Evolutionary conservation across 2,113 vertebrate genomes (phyloP), one percentile per base, ranked within the genome.

Genomic region (Pelmatolapia mariae): DNA sequence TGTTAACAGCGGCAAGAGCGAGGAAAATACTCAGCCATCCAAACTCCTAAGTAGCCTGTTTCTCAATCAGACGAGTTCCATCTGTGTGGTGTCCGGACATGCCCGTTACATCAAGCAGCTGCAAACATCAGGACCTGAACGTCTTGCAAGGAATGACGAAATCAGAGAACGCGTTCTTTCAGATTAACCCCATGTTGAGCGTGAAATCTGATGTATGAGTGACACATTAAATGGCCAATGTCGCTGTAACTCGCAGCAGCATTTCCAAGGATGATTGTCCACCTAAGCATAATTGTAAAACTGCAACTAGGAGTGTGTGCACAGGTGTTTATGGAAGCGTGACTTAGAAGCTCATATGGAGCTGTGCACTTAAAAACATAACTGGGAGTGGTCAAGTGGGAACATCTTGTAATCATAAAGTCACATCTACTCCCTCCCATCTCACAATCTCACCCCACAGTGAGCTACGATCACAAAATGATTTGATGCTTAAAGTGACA

Each of bases 351-450:
- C 87, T 89, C 81, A 59, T 33, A 10, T 10, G 18, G n/a, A 29
- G 36, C 15, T 57, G 8, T 38, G 38, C 4, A 22, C 47, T 82
- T 9, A 63, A 5, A 87, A 63, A 87, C 56, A 83, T 45, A 5
- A 16, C 50, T n/a, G 38, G 87, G 89, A 86, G 87, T 15, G 15
- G 73, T 47, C 52, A 36, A 1, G 29, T 63, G 24, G 18, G 53
- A 90, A 86, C 89, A 81, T 78, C 76, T 84, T 89, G 86, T 90
- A 82, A 90, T 88, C 73, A 83, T 13, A 36, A 31, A 86, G 79
- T 83, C 36, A 47, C 45, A 33, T 13, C 53, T 53, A 47, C 78
- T 50, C 26, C 71, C 24, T 50, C 71, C 24, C 10, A 78, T 31
- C 45, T 19, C 40, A 22, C 38, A 47, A n/a, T 61, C 24, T 26